Conservation (phyloP, 2,888 invertebrate species). For the Chrysolina oricalcia region DNA sequence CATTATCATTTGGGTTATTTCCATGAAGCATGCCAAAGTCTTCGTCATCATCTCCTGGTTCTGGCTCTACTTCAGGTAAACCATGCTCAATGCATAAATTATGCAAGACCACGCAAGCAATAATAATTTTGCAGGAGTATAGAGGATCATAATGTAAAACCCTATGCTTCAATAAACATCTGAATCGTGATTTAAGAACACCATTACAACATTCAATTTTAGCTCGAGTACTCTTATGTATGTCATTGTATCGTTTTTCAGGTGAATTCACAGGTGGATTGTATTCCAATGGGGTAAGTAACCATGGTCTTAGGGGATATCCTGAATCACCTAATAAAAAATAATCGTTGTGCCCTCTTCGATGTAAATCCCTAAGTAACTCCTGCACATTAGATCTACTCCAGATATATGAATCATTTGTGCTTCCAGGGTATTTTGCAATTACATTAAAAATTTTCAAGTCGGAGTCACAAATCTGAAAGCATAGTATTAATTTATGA, state of each 20-base stretch:
- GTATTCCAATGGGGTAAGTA: conserved; percentile 33
- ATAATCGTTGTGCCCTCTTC: conserved; percentile 18
- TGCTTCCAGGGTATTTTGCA: conserved; percentile 28
- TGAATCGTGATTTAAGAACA: conserved; percentile 46
- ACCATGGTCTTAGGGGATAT: conserved; percentile 42
- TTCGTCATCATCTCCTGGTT: not conserved
- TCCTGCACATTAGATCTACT: conserved; percentile 25
- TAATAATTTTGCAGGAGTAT: conserved; percentile 39
- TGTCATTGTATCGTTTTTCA: conserved; percentile 37
- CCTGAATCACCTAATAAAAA: conserved; percentile 26
- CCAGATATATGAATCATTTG: conserved; percentile 43
- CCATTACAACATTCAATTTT: conserved; percentile 47
- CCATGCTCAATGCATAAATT: conserved; percentile 42
- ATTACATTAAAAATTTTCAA: conserved; percentile 22
- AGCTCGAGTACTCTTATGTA: conserved; percentile 31
- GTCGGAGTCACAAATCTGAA: conserved; percentile 23
- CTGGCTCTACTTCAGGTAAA: not conserved
- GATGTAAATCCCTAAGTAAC: conserved; percentile 18
- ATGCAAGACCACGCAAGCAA: conserved; percentile 43
- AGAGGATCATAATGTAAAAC: conserved; percentile 41
- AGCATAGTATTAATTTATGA: not conserved
- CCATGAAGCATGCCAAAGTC: conserved; percentile 10
- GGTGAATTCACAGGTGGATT: conserved; percentile 26
- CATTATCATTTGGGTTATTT: not conserved
- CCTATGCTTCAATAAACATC: conserved; percentile 44